These are phyloP conservation scores for Heliconius hermathena DNA, from an alignment of 1,140 invertebrate species.

Conservation along the genomic window DNA sequence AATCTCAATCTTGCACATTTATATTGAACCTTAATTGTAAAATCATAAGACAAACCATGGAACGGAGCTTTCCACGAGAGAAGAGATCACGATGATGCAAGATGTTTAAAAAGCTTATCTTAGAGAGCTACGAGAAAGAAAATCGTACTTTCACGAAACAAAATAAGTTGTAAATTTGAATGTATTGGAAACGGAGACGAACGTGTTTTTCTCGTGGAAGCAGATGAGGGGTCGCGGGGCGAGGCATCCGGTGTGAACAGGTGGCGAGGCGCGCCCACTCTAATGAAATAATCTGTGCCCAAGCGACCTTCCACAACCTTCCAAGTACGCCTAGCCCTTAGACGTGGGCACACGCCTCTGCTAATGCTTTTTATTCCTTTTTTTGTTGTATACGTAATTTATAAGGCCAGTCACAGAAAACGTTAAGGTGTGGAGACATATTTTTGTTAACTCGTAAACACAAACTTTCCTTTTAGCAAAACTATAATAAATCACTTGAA, in stretches of 20 bases:
- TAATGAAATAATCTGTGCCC: slow-evolving; percentile 66
- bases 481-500: not conserved
- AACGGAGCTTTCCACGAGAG: not conserved
- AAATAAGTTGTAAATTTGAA: slow-evolving; percentile 40
- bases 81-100: slow-evolving; percentile 18
- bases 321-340: slow-evolving; percentile 55
- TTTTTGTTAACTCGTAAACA: not conserved
- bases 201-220: slow-evolving; percentile 42
- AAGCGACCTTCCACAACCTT: slow-evolving; percentile 75
- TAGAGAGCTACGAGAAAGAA: slow-evolving; percentile 26
- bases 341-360: slow-evolving; percentile 50
- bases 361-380: slow-evolving; percentile 40
- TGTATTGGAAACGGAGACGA: slow-evolving; percentile 35
- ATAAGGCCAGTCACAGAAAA: not conserved
- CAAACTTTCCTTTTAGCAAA: not conserved
- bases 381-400: slow-evolving; percentile 12
- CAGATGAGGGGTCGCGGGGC: slow-evolving; percentile 49
- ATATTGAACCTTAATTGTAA: slow-evolving; percentile 30
- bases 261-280: slow-evolving; percentile 67
- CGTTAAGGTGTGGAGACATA: not conserved
- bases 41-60: slow-evolving; percentile 27
- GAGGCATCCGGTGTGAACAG: slow-evolving; percentile 75
- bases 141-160: slow-evolving; percentile 34
- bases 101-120: slow-evolving; percentile 19
- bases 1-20: not conserved